Evolutionary conservation across 2,888 invertebrate genomes (phyloP).

Genomic region (Epicampocera succincta): DNA sequence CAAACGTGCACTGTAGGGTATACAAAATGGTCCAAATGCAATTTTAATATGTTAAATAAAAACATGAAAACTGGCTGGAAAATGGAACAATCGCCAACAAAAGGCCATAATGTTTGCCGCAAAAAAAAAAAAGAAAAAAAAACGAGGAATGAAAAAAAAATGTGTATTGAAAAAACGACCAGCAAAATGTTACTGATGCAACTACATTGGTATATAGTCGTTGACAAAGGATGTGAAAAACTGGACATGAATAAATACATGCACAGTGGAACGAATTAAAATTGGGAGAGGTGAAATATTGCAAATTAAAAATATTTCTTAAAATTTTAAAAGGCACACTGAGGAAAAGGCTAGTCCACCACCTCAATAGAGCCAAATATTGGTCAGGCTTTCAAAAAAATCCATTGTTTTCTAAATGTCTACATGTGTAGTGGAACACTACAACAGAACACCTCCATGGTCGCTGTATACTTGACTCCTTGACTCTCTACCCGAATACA

Average conservation of each 20-base stretch:
- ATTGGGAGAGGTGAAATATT: not conserved
- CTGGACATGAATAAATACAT: not conserved
- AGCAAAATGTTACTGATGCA: constrained; percentile 52
- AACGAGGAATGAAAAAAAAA: too few relatives aligned
- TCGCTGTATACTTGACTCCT: too few relatives aligned
- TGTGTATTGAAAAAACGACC: constrained; percentile 4
- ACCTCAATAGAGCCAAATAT: too few relatives aligned
- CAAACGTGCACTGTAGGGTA: constrained; percentile 46
- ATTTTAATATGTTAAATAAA: constrained; percentile 41
- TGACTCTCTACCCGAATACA: too few relatives aligned
- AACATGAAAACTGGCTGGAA: constrained; percentile 38
- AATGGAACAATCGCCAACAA: constrained; percentile 53
- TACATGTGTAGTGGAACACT: too few relatives aligned
- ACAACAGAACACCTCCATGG: too few relatives aligned
- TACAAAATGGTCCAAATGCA: constrained; percentile 37
- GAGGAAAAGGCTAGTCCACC: too few relatives aligned
- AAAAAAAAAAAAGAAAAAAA: constrained; percentile 28
- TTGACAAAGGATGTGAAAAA: constrained; percentile 41
- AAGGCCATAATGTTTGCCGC: constrained; percentile 47
- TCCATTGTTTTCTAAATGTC: too few relatives aligned
- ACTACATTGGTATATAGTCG: constrained; percentile 40
- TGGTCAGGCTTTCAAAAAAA: too few relatives aligned
- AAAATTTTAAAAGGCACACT: too few relatives aligned
- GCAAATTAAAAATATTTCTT: not conserved
- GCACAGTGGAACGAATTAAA: not conserved